phyloP scores from a whole-genome alignment of 2,888 invertebrate genomes.

The Lacanobia oleracea region DNA sequence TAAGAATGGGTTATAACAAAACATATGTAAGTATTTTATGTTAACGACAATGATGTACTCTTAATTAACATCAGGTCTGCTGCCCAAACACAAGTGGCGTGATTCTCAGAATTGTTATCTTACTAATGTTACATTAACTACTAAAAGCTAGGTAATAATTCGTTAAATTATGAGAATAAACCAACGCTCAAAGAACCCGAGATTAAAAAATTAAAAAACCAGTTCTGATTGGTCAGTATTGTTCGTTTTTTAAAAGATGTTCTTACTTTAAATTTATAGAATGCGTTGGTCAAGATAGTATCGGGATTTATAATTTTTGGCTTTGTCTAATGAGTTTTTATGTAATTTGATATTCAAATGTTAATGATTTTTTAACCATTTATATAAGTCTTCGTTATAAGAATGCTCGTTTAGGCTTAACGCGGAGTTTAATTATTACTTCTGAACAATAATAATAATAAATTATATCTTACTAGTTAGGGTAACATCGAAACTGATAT shows the following conservation, averaged over 20 bases:
- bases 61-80: slow-evolving; percentile 71
- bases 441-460: slow-evolving; percentile 35
- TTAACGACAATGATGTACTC: slow-evolving; percentile 75
- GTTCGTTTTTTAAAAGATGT: slow-evolving; percentile 47
- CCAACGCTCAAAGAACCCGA: slow-evolving; percentile 67
- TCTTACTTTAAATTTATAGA: slow-evolving; percentile 71
- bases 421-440: slow-evolving; percentile 27
- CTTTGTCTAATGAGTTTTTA: slow-evolving; percentile 59
- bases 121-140: slow-evolving; percentile 78
- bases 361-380: slow-evolving; percentile 48
- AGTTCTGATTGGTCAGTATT: slow-evolving; percentile 62
- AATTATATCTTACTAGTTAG: slow-evolving; percentile 12
- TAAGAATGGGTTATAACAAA: slow-evolving; percentile 52
- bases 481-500: slow-evolving; percentile 17
- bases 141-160: slow-evolving; percentile 80
- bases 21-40: slow-evolving; percentile 57
- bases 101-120: slow-evolving; percentile 85
- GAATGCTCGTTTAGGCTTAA: slow-evolving; percentile 19
- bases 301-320: slow-evolving; percentile 52
- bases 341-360: slow-evolving; percentile 57
- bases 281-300: slow-evolving; percentile 66
- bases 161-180: slow-evolving; percentile 76
- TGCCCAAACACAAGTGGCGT: slow-evolving; percentile 75
- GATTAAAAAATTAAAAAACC: slow-evolving; percentile 51
- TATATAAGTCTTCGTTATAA: slow-evolving; percentile 17